phyloP scores from a whole-genome alignment of 2,113 vertebrate species.

The Opisthocomus hoazin region DNA sequence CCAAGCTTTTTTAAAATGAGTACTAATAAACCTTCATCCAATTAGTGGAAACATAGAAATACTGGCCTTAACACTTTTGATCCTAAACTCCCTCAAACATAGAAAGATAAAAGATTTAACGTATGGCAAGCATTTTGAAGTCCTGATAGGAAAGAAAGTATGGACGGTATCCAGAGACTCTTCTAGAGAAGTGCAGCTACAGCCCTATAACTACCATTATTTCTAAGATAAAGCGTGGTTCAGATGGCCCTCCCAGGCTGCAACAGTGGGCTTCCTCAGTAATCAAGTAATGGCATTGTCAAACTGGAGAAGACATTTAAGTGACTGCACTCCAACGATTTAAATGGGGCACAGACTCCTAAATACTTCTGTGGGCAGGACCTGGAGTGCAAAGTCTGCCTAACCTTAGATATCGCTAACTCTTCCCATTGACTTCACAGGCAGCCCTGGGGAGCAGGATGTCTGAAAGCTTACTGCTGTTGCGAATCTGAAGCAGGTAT shows the following conservation, averaged over 20 bases:
- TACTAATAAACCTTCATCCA: background rate
- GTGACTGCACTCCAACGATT: background rate
- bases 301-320: background rate
- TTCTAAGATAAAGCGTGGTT: background rate
- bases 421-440: conserved; percentile 6
- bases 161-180: background rate
- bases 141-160: background rate
- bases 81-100: background rate
- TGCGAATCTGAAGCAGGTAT: conserved; percentile 21
- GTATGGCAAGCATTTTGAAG: background rate
- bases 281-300: background rate
- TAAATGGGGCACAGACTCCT: background rate
- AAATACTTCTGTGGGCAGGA: background rate
- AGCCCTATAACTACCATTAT: background rate
- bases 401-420: background rate
- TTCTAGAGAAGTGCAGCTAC: background rate
- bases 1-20: background rate
- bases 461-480: conserved; percentile 57
- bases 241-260: background rate
- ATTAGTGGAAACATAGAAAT: background rate
- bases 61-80: background rate
- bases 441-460: conserved; percentile 6
- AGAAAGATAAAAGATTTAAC: background rate
- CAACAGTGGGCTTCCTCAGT: background rate
- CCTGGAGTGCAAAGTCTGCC: background rate